Evolutionary conservation across 2,113 vertebrate genomes (phyloP), one percentile per base, ranked within the genome.

Genomic region (Baryphthengus martii): DNA sequence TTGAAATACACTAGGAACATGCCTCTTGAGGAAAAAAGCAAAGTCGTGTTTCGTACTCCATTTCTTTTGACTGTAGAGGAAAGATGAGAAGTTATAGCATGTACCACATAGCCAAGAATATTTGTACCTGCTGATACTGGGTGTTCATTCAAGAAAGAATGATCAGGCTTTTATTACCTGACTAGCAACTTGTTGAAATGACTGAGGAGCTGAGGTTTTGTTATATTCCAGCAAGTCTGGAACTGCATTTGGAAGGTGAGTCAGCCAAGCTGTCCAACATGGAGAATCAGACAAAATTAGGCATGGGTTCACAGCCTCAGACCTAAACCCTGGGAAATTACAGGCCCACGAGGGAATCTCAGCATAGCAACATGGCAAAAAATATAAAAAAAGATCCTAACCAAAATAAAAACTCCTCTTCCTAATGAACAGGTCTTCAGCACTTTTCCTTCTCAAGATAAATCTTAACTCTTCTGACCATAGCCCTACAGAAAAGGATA

Each of bases 131-230:
- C 47, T 88, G 63, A 80, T 63, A 55, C 15, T 79, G n/a, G 37
- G 29, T 77, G 42, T 63, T 77, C 35, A 70, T 67, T 88, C 50
- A 67, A 50, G 67, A 88, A 90, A 83, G 63, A 88, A 77, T 63
- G 14, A 91, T 84, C 47, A 94, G 13, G 39, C 39, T 90, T 90
- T 96, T 76, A 88, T 88, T 93, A 88, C 29, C 63, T 90, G 74
- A 37, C 67, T 75, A 75, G 49, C 44, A 85, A 85, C 78, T 88
- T 93, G 90, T 90, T 92, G 88, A 92, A 93, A 94, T 71, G 65
- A 74, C 67, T 86, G 85, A 90, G 80, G 39, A 92, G 40, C 42
- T 90, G 76, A 93, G 73, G 50, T 80, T 94, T 88, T 86, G 35
- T 68, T 74, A 17, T 55, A 63, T 16, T 50, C 39, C 65, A 87